phyloP scores from a whole-genome alignment of 1,140 invertebrate genomes.

The Homarus americanus region DNA sequence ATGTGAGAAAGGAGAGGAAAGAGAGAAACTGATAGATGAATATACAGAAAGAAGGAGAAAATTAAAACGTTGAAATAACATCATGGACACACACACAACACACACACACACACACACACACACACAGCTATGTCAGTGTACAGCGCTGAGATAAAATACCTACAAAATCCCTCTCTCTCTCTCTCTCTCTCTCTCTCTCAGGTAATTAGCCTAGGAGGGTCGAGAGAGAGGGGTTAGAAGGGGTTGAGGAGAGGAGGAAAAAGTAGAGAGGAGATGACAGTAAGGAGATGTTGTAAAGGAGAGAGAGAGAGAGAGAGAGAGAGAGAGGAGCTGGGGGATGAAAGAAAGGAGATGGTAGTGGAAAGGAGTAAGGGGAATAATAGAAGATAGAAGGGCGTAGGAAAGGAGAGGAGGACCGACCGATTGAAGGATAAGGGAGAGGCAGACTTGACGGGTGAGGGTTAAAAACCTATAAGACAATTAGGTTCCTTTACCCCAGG shows the following conservation, averaged over 20 bases:
- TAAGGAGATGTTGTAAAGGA: slow-evolving; percentile 16
- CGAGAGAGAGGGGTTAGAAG: neutral
- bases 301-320: slow-evolving; percentile 5
- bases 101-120: neutral
- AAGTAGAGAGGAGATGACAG: neutral
- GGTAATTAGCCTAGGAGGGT: no score
- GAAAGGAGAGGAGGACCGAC: neutral
- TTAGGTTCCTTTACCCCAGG: no score
- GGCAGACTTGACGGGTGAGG: no score
- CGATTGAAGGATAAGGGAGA: neutral
- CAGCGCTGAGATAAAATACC: no score
- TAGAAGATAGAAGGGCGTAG: neutral
- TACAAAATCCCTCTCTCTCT: neutral
- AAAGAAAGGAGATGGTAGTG: neutral
- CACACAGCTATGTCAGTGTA: neutral
- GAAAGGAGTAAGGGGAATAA: neutral
- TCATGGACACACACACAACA: neutral
- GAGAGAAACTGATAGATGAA: no score
- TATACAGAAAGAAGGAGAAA: no score
- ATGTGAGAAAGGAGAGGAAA: neutral
- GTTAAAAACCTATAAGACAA: no score
- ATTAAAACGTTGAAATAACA: no score
- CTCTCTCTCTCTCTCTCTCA: no score
- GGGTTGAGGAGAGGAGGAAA: neutral
- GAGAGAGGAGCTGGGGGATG: slow-evolving; percentile 10